Evolutionary conservation across 2,797 vertebrate species (phyloP).

Genomic region (Lacerta bilineata): DNA sequence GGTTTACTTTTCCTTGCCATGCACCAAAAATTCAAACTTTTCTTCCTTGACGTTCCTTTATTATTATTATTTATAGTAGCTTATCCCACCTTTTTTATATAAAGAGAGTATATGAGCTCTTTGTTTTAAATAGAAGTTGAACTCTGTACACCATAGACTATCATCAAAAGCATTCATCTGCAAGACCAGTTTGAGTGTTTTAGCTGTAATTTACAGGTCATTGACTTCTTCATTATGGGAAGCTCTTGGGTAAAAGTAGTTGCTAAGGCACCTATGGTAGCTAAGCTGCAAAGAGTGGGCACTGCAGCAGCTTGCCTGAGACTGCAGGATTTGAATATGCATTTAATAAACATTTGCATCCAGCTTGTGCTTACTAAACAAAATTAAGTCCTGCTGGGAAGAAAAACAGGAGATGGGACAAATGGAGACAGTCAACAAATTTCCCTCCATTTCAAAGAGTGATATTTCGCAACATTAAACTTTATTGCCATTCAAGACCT

Average conservation of each 20-base stretch:
- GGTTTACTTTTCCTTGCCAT: background rate
- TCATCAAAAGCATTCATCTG: slow-evolving; percentile 69
- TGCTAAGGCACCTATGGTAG: slow-evolving; percentile 57
- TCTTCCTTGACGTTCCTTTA: background rate
- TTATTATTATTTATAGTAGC: background rate
- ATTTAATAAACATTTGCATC: slow-evolving; percentile 67
- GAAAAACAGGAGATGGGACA: slow-evolving; percentile 41
- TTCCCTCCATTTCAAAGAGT: slow-evolving; percentile 41
- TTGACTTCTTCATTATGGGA: slow-evolving; percentile 69
- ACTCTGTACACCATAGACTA: slow-evolving; percentile 49
- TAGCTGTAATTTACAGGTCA: slow-evolving; percentile 69
- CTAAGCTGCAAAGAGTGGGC: slow-evolving; percentile 36
- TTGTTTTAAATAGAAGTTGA: slow-evolving; percentile 67
- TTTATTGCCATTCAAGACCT: slow-evolving; percentile 43
- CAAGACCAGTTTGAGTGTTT: slow-evolving; percentile 65
- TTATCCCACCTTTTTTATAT: background rate
- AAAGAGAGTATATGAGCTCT: slow-evolving; percentile 33
- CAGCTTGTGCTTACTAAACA: slow-evolving; percentile 42
- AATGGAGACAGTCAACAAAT: slow-evolving; percentile 43
- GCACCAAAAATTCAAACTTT: background rate
- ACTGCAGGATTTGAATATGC: slow-evolving; percentile 55
- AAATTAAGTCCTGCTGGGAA: slow-evolving; percentile 54
- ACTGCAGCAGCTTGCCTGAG: slow-evolving; percentile 40
- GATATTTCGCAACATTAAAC: slow-evolving; percentile 55
- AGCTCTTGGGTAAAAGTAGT: slow-evolving; percentile 59